phyloP scores from a whole-genome alignment of 2,888 invertebrate species.

The Brachyopa scutellaris region DNA sequence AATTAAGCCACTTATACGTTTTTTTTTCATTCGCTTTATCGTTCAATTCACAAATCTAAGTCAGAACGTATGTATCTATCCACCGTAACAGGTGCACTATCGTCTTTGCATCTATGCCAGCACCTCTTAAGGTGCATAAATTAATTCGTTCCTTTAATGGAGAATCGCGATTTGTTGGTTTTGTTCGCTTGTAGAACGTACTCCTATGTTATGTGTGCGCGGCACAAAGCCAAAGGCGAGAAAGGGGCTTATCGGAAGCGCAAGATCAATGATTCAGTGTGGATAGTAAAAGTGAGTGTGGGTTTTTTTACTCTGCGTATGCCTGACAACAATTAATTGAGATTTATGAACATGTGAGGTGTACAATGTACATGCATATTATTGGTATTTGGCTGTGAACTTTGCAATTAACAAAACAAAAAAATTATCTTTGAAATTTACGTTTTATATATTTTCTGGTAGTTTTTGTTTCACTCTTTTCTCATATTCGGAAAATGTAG shows the following conservation, averaged over 20 bases:
- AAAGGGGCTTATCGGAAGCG: slow-evolving; percentile 52
- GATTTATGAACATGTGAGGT: slow-evolving; percentile 34
- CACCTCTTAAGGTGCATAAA: slow-evolving; percentile 55
- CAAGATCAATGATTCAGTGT: slow-evolving; percentile 52
- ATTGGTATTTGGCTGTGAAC: not conserved
- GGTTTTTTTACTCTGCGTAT: slow-evolving; percentile 11
- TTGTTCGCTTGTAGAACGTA: slow-evolving; percentile 18
- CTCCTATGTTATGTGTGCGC: not conserved
- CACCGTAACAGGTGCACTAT: slow-evolving; percentile 53
- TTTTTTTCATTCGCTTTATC: too few species aligned
- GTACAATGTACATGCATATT: too few species aligned
- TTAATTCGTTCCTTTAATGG: slow-evolving; percentile 65
- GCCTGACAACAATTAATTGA: slow-evolving; percentile 34
- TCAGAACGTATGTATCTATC: not conserved
- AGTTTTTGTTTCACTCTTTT: not conserved
- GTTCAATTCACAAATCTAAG: slow-evolving; percentile 21
- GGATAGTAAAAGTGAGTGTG: slow-evolving; percentile 52
- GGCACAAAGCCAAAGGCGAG: slow-evolving; percentile 36
- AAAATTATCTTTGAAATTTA: slow-evolving; percentile 10
- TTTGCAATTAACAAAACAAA: slow-evolving; percentile 17
- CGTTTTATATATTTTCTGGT: not conserved
- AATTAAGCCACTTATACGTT: too few species aligned
- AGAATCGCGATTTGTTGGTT: slow-evolving; percentile 56
- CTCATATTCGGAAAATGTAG: not conserved
- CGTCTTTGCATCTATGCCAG: slow-evolving; percentile 42